phyloP scores from a whole-genome alignment of 1,140 invertebrate genomes.

The Helicoverpa zea region DNA sequence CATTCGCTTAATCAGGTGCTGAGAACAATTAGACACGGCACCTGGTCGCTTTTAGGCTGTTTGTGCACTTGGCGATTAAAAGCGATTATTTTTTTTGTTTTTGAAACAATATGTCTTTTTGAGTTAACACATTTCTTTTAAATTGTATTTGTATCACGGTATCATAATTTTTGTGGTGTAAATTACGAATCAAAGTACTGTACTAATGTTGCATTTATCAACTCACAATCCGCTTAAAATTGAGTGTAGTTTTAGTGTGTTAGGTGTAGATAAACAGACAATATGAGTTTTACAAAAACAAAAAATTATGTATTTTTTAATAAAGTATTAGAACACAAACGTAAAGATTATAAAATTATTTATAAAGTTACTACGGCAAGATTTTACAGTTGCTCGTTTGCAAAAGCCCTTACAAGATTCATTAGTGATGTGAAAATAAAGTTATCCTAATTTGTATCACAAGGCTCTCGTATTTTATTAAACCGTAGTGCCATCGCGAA shows the following conservation, averaged over 20 bases:
- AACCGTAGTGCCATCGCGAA: neutral
- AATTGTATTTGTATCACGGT: too few relatives aligned
- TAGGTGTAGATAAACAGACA: too few relatives aligned
- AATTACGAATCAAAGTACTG: too few relatives aligned
- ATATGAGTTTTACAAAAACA: too few relatives aligned
- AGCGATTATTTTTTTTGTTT: too few relatives aligned
- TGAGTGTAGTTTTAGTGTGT: too few relatives aligned
- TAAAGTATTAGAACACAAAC: neutral
- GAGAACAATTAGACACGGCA: neutral
- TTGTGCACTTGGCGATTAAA: neutral
- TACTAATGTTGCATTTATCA: too few relatives aligned
- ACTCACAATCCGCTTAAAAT: too few relatives aligned
- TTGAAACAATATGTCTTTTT: neutral
- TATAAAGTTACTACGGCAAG: neutral
- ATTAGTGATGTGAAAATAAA: conserved; percentile 6
- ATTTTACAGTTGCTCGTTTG: neutral
- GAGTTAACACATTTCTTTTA: neutral
- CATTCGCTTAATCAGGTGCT: conserved; percentile 1
- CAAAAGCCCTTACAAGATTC: neutral
- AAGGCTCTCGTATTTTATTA: neutral
- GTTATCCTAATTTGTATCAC: conserved; percentile 9
- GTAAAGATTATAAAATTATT: neutral
- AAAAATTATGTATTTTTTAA: neutral
- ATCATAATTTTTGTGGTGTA: too few relatives aligned
- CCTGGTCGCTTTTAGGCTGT: neutral